phyloP scores from a whole-genome alignment of 1,140 invertebrate genomes.

The Panagrolaimus sp. region DNA sequence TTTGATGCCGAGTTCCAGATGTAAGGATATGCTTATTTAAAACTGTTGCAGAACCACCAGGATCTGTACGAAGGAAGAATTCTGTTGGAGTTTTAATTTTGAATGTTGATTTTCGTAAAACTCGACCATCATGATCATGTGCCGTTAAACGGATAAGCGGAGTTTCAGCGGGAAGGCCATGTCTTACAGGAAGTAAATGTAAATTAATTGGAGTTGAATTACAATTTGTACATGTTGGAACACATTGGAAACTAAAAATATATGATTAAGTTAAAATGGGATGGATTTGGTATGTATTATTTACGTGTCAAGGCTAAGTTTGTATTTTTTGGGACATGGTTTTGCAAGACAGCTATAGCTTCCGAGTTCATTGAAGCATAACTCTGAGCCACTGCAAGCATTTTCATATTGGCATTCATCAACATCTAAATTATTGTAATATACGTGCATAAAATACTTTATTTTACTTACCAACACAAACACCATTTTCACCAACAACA shows the following conservation, averaged over 20 bases:
- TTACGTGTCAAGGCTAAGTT: slow-evolving; percentile 28
- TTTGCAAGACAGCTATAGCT: slow-evolving; percentile 37
- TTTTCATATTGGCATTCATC: slow-evolving; percentile 40
- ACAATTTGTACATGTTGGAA: slow-evolving; percentile 44
- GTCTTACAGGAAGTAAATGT: slow-evolving; percentile 41
- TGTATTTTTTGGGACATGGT: slow-evolving; percentile 45
- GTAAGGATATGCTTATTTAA: slow-evolving; percentile 9
- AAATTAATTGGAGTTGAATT: slow-evolving; percentile 32
- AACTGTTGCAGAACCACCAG: slow-evolving; percentile 22
- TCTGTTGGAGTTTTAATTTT: slow-evolving; percentile 20
- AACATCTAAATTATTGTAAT: slow-evolving; percentile 29
- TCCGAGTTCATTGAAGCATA: slow-evolving; percentile 51
- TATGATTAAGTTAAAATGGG: no score
- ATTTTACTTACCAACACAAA: neutral
- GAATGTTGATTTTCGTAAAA: slow-evolving; percentile 33
- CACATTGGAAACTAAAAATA: slow-evolving; percentile 26
- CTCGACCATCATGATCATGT: slow-evolving; percentile 35
- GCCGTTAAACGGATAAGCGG: slow-evolving; percentile 40
- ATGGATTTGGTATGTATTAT: no score
- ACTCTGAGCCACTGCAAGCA: slow-evolving; percentile 28
- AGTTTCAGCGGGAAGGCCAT: slow-evolving; percentile 35
- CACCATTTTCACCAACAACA: neutral
- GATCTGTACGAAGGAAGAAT: slow-evolving; percentile 23
- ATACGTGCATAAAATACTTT: no score
- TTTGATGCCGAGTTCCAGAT: slow-evolving; percentile 25